phyloP scores from a whole-genome alignment of 2,797 vertebrate genomes.

The Esox masquinongy region DNA sequence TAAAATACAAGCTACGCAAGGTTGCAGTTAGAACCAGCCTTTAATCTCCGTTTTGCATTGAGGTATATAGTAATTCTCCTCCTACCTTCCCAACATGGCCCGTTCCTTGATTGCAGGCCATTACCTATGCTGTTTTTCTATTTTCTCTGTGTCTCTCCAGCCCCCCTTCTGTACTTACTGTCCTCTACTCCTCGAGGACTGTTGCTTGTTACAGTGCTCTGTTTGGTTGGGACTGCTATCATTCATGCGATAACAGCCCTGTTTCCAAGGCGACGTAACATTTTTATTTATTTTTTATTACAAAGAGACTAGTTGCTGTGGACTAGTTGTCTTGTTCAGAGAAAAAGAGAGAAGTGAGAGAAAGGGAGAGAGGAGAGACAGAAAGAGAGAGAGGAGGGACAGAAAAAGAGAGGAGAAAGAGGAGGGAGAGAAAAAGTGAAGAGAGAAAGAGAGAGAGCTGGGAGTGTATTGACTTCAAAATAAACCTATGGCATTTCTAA shows the following conservation, averaged over 20 bases:
- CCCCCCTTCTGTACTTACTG: slow-evolving; percentile 51
- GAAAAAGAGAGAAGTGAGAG: neutral
- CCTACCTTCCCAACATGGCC: slow-evolving; percentile 30
- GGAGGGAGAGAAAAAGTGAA: too few species aligned
- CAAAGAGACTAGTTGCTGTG: neutral
- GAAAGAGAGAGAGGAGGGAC: too few species aligned
- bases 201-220: slow-evolving; percentile 6
- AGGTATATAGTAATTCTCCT: slow-evolving; percentile 4
- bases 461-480: neutral
- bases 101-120: slow-evolving; percentile 45
- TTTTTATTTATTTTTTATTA: neutral
- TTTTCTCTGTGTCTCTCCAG: slow-evolving; percentile 48
- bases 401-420: too few species aligned
- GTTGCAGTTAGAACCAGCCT: slow-evolving; percentile 32
- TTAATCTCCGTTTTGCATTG: slow-evolving; percentile 22
- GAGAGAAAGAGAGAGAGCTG: too few species aligned
- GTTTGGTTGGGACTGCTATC: slow-evolving; percentile 21
- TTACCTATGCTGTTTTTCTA: slow-evolving; percentile 50
- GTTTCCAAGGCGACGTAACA: slow-evolving; percentile 61
- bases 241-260: slow-evolving; percentile 60
- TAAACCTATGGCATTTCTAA: neutral
- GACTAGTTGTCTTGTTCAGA: neutral
- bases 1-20: too few species aligned
- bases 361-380: too few species aligned
- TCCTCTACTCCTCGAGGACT: slow-evolving; percentile 30